These are phyloP conservation scores for Parapsyche elsis DNA, from an alignment of 1,140 invertebrate species.

Conservation along the genomic window DNA sequence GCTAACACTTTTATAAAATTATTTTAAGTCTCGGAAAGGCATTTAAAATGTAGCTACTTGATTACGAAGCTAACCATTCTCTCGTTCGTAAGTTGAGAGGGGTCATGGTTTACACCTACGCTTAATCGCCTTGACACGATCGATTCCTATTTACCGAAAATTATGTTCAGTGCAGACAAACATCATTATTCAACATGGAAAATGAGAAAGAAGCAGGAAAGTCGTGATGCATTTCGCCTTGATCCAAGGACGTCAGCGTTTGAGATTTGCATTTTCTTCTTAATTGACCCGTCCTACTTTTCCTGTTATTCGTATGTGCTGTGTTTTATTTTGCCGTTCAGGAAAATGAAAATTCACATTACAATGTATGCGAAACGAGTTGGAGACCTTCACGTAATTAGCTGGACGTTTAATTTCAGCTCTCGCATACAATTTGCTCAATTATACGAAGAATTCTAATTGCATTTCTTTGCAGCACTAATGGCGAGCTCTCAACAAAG, in stretches of 20 bases:
- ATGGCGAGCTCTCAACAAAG: no score
- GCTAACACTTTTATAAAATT: background rate
- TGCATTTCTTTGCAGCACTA: background rate
- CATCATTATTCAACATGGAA: conserved; percentile 1
- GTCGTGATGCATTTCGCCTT: background rate
- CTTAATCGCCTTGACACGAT: conserved; percentile 16
- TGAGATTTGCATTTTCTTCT: conserved; percentile 12
- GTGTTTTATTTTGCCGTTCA: no score
- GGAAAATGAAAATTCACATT: no score
- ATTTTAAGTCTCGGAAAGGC: background rate
- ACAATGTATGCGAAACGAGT: no score
- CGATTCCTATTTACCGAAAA: conserved; percentile 3
- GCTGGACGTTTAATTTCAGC: background rate
- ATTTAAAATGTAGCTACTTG: background rate
- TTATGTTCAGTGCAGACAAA: background rate
- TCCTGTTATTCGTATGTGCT: background rate
- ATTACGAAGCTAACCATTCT: background rate
- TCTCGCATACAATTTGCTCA: conserved; percentile 5
- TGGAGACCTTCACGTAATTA: background rate
- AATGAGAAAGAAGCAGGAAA: background rate
- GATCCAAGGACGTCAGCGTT: background rate
- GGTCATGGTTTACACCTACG: conserved; percentile 22
- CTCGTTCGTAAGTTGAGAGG: background rate
- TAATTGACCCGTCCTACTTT: background rate
- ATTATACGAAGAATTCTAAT: background rate